Base-by-base conservation (phyloP, 2,888 invertebrate genomes). In the Ischnura elegans region DNA sequence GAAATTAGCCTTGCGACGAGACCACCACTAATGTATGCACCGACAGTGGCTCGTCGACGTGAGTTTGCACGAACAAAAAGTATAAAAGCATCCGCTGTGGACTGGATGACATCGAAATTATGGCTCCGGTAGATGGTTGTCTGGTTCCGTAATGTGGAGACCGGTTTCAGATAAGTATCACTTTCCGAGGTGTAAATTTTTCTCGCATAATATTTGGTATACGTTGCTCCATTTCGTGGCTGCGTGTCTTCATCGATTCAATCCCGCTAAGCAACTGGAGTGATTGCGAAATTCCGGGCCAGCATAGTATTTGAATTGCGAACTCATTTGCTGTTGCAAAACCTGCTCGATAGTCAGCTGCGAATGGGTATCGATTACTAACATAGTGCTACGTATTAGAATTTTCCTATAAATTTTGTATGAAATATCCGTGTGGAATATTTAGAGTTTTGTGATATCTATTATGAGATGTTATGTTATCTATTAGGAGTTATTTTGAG, bases 81-180 rank as follows among this genome's bases (percentile, higher is more conserved):
- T 76, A 76, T 16, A 29, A 76, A 36, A 76, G 76, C 36, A 76
- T 25, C 76, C 76, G 0, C 36, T 13, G 13, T 2, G 76, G 36
- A 76, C 29, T 76, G 29, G 76, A 76, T 76, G 76, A 36, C 29
- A 76, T 36, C 76, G 76, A 36, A 76, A 76, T 76, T 36, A 76
- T 76, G 76, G 76, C 76, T 29, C 36, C 76, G 76, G 29, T 10
- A 36, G 36, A 76, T 76, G 36, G 36, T 76, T 61, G 61, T 61
- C 76, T 76, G 76, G 29, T 76, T 76, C 76, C 36, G 36, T 76
- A 36, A 76, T 10, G 4, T 36, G 29, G 76, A 66, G 61, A 90
- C 90, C 90, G 66, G 90, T 90, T 90, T 43, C 43, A 90, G 90
- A 90, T 87, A 87, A 61, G 51, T 42, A 87, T 61, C 87, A 55